Percentiles rank a stretch among this genome's conserved stretches.
These are phyloP conservation scores for Macrotrachela quadricornifera DNA, from an alignment of 1,140 invertebrate species.

Conservation along the genomic window DNA sequence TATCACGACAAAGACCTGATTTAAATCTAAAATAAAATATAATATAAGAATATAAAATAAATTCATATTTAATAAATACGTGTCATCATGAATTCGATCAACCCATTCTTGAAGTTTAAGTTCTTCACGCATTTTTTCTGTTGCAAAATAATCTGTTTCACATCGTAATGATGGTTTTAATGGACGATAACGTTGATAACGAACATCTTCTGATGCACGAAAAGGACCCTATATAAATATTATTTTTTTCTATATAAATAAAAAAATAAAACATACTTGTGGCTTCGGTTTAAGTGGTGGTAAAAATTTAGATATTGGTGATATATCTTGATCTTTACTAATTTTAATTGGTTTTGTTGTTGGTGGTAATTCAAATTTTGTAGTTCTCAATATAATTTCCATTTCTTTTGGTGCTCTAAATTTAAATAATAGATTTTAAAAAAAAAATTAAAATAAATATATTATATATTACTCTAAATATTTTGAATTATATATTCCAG, in stretches of 20 bases:
- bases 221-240: constrained; percentile 24
- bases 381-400: constrained; percentile 19
- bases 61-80: constrained; percentile 14
- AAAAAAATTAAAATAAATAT: constrained; percentile 9
- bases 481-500: constrained; percentile 29
- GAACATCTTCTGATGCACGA: constrained; percentile 21
- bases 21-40: no score
- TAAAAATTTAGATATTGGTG: constrained; percentile 15
- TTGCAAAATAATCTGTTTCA: constrained; percentile 20
- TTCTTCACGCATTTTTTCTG: constrained; percentile 22
- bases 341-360: no score
- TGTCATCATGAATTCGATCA: constrained; percentile 22
- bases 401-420: constrained; percentile 10
- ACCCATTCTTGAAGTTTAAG: constrained; percentile 28
- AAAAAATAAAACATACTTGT: constrained; percentile 15
- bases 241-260: background rate
- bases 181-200: constrained; percentile 26
- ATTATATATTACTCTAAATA: constrained; percentile 25
- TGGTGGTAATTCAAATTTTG: constrained; percentile 14
- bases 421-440: background rate
- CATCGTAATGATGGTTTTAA: constrained; percentile 25
- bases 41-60: background rate
- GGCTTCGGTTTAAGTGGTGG: constrained; percentile 21
- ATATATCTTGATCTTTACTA: constrained; percentile 4
- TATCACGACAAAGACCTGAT: no score